phyloP scores from a whole-genome alignment of 2,113 vertebrate genomes.

The Bucco capensis region DNA sequence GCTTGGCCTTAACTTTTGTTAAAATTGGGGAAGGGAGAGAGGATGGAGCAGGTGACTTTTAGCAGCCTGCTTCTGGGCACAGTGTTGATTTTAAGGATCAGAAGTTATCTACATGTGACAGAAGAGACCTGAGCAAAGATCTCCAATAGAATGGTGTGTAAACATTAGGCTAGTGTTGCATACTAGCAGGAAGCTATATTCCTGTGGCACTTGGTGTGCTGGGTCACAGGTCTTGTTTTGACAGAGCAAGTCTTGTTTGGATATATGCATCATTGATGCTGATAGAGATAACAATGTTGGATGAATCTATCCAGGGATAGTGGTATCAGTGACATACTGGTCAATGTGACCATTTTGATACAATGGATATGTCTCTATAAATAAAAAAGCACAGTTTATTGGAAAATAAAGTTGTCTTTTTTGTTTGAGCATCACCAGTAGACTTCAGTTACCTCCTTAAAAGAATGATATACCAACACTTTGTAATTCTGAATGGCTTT shows the following conservation, averaged over 20 bases:
- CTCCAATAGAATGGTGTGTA: background rate
- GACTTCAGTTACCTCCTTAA: background rate
- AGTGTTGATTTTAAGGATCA: conserved; percentile 19
- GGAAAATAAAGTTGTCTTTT: background rate
- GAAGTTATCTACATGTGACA: background rate
- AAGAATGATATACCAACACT: background rate
- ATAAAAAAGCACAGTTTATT: background rate
- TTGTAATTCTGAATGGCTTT: background rate
- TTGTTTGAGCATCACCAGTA: background rate
- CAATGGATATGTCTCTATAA: background rate
- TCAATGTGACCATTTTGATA: background rate
- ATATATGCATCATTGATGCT: background rate
- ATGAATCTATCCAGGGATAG: background rate
- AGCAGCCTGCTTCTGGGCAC: background rate
- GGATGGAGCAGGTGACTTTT: background rate
- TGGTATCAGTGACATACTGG: background rate
- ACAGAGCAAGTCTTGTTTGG: conserved; percentile 13
- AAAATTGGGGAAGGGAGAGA: background rate
- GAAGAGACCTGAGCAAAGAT: conserved; percentile 20
- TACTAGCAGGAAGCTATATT: background rate
- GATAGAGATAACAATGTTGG: background rate
- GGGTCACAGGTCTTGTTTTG: conserved; percentile 38
- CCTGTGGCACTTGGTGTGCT: background rate
- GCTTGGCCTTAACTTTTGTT: background rate
- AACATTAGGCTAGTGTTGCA: background rate